Evolutionary conservation across 2,797 vertebrate genomes (phyloP), one percentile per base, ranked within the genome.

Genomic region (Parauchenoglanis ngamensis): DNA sequence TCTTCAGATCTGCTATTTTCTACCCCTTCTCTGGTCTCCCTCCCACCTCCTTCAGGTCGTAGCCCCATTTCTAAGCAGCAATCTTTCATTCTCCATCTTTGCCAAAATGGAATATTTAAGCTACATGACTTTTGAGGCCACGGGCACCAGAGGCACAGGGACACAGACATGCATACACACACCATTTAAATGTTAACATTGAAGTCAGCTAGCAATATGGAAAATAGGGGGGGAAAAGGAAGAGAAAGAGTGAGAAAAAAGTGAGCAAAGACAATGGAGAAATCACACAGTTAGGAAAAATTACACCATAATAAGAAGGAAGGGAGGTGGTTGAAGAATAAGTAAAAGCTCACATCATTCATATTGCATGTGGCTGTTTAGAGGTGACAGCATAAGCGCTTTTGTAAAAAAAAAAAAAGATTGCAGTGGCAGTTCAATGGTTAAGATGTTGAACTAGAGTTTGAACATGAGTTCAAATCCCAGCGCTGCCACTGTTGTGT

Each of bases 81-180:
- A 85, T 86, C 46, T 76, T 85, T 85, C 61, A 68, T 88, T 85
- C 44, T 85, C 46, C 46, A 85, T 75, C 78, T 85, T 85, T 77
- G 5, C 49, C 54, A 65, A 76, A 82, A 76, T 68, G 31, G 68
- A 85, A 63, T 73, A 85, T 88, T 88, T 81, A 81, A 75, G 68
- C 63, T 75, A 75, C 77, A 63, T 75, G 28, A 81, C 52, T 67
- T 88, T 61, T 81, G 54, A 80, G 40, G 31, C 56, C 68, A 76
- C 1, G 17, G 19, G 31, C 76, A 56, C 65, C 49, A 63, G 35
- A 84, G 3, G 23, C 78, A 78, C 56, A 63, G n/a, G 54, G 40
- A 67, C n/a, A 86, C 56, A 83, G 21, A 88, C 54, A 87, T 13
- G 57, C 52, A 73, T 8, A 61, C 17, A 82, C 19, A 82, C 54